A percentile compares a stretch with the other conserved stretches of the same genome.
Evolutionary conservation across 2,113 vertebrate species (phyloP).

Genomic region (Diadophis punctatus): DNA sequence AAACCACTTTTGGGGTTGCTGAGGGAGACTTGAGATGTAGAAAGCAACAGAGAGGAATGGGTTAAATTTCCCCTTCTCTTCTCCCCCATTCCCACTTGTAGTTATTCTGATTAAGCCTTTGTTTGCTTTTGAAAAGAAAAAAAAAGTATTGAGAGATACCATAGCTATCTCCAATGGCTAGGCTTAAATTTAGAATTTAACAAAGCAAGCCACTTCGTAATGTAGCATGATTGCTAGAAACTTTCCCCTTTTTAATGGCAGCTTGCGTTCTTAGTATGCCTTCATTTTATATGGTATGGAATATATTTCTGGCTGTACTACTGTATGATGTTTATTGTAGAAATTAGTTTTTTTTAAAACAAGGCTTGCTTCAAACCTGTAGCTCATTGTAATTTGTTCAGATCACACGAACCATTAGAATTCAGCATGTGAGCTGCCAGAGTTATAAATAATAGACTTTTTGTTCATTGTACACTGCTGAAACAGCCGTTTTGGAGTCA

Average conservation of each 20-base stretch:
- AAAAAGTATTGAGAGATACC: not conserved
- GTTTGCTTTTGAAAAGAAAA: not conserved
- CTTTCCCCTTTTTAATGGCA: not conserved
- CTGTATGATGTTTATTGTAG: not conserved
- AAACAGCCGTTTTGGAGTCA: not conserved
- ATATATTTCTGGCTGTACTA: not conserved
- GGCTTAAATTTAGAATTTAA: not conserved
- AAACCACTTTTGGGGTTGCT: not conserved
- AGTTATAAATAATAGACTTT: constrained; percentile 41
- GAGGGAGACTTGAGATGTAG: not conserved
- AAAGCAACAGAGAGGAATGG: not conserved
- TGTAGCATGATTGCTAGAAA: not conserved
- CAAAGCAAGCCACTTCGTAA: not conserved
- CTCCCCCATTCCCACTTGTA: not conserved
- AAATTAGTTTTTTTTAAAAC: accelerated
- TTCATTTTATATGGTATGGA: not conserved
- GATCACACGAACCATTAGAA: constrained; percentile 35
- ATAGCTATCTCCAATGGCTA: not conserved
- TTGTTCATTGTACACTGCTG: constrained; percentile 43
- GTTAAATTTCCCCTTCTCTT: not conserved
- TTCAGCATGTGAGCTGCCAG: constrained; percentile 18
- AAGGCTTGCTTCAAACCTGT: not conserved
- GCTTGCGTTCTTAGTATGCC: not conserved
- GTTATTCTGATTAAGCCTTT: not conserved
- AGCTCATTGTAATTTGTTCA: constrained; percentile 10